phyloP scores from a whole-genome alignment of 1,140 invertebrate genomes.

The Monochamus saltuarius region DNA sequence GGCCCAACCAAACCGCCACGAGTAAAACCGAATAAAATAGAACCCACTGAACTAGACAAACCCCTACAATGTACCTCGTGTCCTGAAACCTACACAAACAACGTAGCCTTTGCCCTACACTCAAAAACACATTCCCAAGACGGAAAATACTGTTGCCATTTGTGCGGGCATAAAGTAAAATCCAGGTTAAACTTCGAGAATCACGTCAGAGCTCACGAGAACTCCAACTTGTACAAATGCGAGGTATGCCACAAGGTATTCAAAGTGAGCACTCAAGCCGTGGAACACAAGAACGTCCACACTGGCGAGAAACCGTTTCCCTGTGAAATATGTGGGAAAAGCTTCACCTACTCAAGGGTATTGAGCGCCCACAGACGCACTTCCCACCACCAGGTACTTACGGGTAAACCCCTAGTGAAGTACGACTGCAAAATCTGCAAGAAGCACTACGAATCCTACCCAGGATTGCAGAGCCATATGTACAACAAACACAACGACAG shows the following conservation, averaged over 20 bases:
- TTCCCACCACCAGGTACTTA: conserved; percentile 48
- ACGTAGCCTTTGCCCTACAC: conserved; percentile 4
- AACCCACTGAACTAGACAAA: background rate
- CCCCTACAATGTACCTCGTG: background rate
- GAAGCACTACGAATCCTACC: conserved; percentile 33
- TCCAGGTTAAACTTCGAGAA: conserved; percentile 64
- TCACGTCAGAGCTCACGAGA: conserved; percentile 77
- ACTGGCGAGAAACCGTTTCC: conserved; percentile 7
- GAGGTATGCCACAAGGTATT: conserved; percentile 70
- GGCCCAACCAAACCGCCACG: background rate
- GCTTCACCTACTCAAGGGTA: conserved; percentile 53
- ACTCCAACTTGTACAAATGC: conserved; percentile 77
- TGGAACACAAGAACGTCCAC: conserved; percentile 18
- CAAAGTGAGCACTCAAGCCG: conserved; percentile 59
- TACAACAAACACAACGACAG: conserved; percentile 37
- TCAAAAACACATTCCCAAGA: conserved; percentile 55
- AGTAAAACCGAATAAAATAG: background rate
- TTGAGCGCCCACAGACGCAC: conserved; percentile 45
- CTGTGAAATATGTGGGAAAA: conserved; percentile 47
- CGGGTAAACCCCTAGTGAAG: conserved; percentile 28
- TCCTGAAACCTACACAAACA: background rate
- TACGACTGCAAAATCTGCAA: conserved; percentile 31
- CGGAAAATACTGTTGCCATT: conserved; percentile 58
- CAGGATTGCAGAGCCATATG: conserved; percentile 31
- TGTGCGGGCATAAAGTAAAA: conserved; percentile 60